Evolutionary conservation across 2,888 invertebrate species (phyloP), one percentile per base, ranked within the genome.

Genomic region (Gnatocerus cornutus): DNA sequence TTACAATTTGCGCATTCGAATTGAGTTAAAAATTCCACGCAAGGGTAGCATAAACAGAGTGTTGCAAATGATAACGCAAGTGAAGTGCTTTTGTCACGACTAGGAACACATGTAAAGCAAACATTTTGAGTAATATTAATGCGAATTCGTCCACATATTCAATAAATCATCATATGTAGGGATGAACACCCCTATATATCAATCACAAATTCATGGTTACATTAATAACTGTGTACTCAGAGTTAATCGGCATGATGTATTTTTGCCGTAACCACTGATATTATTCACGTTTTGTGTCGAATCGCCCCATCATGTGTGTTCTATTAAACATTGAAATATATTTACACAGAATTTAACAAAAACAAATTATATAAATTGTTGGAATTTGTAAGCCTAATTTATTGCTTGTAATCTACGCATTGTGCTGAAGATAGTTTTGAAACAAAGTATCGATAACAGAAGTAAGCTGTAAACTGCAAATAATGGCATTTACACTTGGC

Each of bases 131-230:
- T 62, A 71, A 71, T 68, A 71, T 68, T 68, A 71, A 68, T 71
- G 71, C 43, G 64, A 66, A 68, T 71, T 68, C 59, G 61, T 59
- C 68, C 68, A 61, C 62, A 71, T 71, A 68, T 71, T 71, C 71
- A 64, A 71, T 71, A 71, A 71, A 71, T 71, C 71, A 71, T 68
- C 68, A 64, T 71, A 68, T 63, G 52, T 59, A 59, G 64, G 52
- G 68, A 71, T 64, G 68, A 71, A 71, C 71, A 71, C 71, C 68
- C 59, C 70, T 56, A 71, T 71, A 68, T 68, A 68, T 71, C 71
- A 71, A 71, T 71, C 71, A 71, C 68, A 61, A 64, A 68, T 68
- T 64, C 62, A 67, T 63, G 66, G 70, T 66, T 65, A 61, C 70
- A 63, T 67, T 71, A 68, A 67, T 71, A 71, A 66, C 67, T 66